Conservation (phyloP, 1,140 invertebrate species). For the Lamellibrachia luymesi region DNA sequence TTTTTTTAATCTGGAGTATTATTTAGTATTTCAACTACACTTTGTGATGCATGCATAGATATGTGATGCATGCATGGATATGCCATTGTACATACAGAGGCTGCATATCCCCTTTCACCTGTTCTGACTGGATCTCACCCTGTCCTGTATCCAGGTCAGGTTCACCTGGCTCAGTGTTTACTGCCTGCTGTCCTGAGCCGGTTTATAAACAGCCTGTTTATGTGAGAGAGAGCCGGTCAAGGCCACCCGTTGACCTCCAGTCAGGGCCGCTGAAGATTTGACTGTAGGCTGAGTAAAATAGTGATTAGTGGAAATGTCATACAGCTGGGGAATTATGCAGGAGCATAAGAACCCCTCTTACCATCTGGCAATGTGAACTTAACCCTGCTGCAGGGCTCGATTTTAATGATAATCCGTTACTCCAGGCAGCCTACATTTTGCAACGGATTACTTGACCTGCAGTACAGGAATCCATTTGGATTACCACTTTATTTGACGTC, state of each 20-base stretch:
- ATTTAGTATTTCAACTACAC: no score
- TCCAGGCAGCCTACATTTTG: no score
- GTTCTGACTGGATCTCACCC: not conserved
- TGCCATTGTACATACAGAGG: not conserved
- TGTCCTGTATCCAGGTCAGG: not conserved
- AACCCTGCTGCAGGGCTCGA: no score
- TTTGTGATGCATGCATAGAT: no score
- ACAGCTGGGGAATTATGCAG: no score
- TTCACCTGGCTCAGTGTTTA: not conserved
- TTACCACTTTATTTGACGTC: no score
- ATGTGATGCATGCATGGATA: not conserved
- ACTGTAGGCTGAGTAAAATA: not conserved
- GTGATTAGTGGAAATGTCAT: not conserved
- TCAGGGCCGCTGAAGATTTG: not conserved
- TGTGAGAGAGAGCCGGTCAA: not conserved
- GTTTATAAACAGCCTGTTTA: constrained; percentile 1
- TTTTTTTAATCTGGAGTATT: no score
- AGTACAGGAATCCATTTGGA: no score
- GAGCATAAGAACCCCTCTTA: no score
- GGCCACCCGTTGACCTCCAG: not conserved
- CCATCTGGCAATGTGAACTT: no score
- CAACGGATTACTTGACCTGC: no score
- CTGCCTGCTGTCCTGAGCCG: not conserved
- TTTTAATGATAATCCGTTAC: no score
- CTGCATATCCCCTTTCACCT: not conserved